phyloP scores from a whole-genome alignment of 1,140 invertebrate genomes.

The Sitophilus oryzae region DNA sequence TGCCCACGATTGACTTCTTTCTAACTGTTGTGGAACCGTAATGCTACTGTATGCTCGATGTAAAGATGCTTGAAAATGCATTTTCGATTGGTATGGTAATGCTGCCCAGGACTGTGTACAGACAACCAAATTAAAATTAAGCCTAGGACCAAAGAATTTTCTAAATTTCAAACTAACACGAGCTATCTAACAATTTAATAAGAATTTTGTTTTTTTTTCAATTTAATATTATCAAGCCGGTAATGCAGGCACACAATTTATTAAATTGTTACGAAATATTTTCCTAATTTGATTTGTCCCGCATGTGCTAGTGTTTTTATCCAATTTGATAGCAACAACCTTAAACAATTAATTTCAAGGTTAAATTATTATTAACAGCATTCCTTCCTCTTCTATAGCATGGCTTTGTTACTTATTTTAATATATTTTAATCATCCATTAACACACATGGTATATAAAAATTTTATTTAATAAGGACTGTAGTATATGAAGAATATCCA shows the following conservation, averaged over 20 bases:
- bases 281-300: not conserved
- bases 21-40: constrained; percentile 12
- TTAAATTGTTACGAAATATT: not conserved
- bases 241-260: too few species aligned
- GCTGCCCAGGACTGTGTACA: not conserved
- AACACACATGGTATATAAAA: too few species aligned
- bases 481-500: too few species aligned
- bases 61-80: constrained; percentile 15
- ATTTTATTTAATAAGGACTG: too few species aligned
- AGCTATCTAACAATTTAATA: constrained; percentile 12
- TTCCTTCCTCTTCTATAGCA: constrained; percentile 5
- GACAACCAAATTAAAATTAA: not conserved
- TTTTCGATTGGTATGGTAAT: constrained; percentile 18
- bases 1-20: constrained; percentile 4
- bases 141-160: constrained; percentile 46
- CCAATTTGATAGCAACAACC: not conserved
- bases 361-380: not conserved
- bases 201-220: not conserved
- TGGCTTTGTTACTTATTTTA: constrained; percentile 3
- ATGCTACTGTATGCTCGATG: constrained; percentile 17
- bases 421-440: too few species aligned
- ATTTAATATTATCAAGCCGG: too few species aligned
- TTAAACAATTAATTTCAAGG: not conserved
- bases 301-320: constrained; percentile 5
- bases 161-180: constrained; percentile 21